Conservation (phyloP, 2,888 invertebrate species). For the Pollenia labialis region DNA sequence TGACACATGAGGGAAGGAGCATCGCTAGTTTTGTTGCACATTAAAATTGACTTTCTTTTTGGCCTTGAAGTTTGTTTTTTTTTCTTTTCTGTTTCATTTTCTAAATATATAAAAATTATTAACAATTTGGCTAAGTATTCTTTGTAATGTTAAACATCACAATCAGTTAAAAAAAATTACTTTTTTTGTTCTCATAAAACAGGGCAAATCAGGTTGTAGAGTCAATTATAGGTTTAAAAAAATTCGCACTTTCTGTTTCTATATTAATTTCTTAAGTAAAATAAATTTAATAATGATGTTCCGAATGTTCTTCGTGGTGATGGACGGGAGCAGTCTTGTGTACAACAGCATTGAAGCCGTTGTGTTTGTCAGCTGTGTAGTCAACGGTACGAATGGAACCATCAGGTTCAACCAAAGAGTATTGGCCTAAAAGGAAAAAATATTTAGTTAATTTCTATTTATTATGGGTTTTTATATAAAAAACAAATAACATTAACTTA, state of each 20-base stretch:
- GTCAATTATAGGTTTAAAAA: slow-evolving; percentile 65
- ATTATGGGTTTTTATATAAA: slow-evolving; percentile 1
- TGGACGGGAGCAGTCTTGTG: slow-evolving; percentile 84
- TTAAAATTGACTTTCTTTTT: slow-evolving; percentile 69
- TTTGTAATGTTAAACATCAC: slow-evolving; percentile 38
- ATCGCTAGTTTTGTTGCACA: slow-evolving; percentile 60
- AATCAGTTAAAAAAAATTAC: slow-evolving; percentile 19
- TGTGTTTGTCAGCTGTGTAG: slow-evolving; percentile 84
- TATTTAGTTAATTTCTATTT: slow-evolving; percentile 25
- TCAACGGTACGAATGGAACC: slow-evolving; percentile 88
- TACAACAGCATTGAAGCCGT: slow-evolving; percentile 84
- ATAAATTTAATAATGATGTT: slow-evolving; percentile 76
- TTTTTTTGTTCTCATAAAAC: slow-evolving; percentile 14
- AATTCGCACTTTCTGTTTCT: slow-evolving; percentile 63
- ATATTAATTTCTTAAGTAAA: slow-evolving; percentile 61
- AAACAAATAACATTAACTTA: slow-evolving; percentile 27
- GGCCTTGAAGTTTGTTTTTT: slow-evolving; percentile 51
- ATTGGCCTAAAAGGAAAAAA: slow-evolving; percentile 83
- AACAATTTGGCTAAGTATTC: slow-evolving; percentile 68
- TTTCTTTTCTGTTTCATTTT: slow-evolving; percentile 5
- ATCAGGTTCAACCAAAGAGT: slow-evolving; percentile 89
- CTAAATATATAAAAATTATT: slow-evolving; percentile 47
- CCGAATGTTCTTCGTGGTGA: slow-evolving; percentile 79
- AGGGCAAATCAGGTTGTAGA: slow-evolving; percentile 32
- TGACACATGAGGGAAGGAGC: slow-evolving; percentile 59